These are phyloP conservation scores for Nettapus auritus DNA, from an alignment of 2,113 vertebrate genomes.

Conservation along the genomic window DNA sequence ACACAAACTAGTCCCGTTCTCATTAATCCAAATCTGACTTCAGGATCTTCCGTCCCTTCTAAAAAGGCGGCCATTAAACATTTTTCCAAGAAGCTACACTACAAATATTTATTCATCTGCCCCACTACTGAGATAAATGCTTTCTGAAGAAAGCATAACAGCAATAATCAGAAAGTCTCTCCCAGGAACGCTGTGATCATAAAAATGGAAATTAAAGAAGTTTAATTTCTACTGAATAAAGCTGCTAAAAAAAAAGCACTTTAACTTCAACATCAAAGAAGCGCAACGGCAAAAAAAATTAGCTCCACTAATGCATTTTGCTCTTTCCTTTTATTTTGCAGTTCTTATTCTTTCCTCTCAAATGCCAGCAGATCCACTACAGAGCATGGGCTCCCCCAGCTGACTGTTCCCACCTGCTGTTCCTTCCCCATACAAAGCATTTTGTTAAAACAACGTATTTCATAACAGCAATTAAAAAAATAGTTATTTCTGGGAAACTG, in stretches of 20 bases:
- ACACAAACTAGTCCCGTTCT: neutral
- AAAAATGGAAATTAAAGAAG: conserved; percentile 52
- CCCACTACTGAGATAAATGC: neutral
- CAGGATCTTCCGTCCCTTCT: neutral
- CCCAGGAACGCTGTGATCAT: conserved; percentile 39
- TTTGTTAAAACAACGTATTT: neutral
- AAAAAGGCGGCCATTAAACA: neutral
- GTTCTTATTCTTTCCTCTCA: neutral
- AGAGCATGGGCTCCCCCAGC: conserved; percentile 74
- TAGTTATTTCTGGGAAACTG: neutral
- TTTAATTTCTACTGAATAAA: conserved; percentile 61
- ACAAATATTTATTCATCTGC: conserved; percentile 5
- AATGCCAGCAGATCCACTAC: neutral
- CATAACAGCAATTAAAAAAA: neutral
- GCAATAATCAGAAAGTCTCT: conserved; percentile 29
- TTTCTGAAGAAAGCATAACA: conserved; percentile 21
- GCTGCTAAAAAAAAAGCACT: conserved; percentile 17
- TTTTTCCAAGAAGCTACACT: neutral
- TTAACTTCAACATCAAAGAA: conserved; percentile 48
- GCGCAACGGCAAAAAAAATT: neutral
- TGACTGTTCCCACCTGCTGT: conserved; percentile 47
- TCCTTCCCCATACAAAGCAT: neutral
- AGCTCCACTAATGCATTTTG: neutral
- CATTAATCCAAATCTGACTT: neutral
- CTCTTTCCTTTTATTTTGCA: conserved; percentile 5